Evolutionary conservation across 1,140 invertebrate species (phyloP).

Genomic region (Lepidurus arcticus): DNA sequence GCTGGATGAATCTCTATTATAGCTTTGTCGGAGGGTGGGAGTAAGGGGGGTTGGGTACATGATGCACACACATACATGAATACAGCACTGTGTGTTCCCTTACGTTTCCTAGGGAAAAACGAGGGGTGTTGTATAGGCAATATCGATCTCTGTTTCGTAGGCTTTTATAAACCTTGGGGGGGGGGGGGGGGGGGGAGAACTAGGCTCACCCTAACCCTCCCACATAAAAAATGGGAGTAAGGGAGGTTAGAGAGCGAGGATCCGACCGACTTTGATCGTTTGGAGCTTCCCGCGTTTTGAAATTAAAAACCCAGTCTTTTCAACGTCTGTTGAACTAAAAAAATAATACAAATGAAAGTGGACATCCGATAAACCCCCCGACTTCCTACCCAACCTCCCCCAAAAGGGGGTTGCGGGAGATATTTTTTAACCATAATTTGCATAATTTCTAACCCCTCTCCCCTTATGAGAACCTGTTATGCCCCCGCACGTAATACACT

Average conservation of each 20-base stretch:
- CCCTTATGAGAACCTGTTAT: background rate
- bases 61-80: background rate
- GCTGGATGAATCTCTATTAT: background rate
- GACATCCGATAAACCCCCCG: too few relatives aligned
- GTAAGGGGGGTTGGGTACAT: background rate
- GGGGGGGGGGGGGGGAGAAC: background rate
- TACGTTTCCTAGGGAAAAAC: background rate
- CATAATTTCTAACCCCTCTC: background rate
- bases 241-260: background rate
- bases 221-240: background rate
- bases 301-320: background rate
- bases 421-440: background rate
- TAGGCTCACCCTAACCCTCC: background rate
- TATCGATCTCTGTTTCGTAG: constrained; percentile 2
- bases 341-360: background rate
- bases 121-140: constrained; percentile 11
- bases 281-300: background rate
- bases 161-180: background rate
- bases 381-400: too few relatives aligned
- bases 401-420: background rate
- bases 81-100: too few relatives aligned
- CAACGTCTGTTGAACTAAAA: background rate
- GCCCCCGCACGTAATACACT: background rate
- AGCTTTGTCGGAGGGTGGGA: background rate
- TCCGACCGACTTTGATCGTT: background rate